Evolutionary conservation across 2,113 vertebrate species (phyloP).

Genomic region (Eulacestoma nigropectus): DNA sequence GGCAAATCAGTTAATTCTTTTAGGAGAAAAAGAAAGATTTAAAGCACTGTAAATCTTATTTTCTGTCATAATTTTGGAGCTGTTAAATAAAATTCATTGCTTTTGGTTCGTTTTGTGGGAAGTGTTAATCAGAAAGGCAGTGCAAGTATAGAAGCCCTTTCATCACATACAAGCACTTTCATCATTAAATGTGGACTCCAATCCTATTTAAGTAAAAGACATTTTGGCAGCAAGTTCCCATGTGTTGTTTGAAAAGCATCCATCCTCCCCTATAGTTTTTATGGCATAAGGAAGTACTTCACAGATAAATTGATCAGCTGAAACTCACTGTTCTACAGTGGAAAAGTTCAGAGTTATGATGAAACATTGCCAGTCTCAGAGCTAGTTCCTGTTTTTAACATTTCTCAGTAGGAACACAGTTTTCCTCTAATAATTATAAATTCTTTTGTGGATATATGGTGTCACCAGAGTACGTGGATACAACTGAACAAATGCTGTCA

Average conservation of each 20-base stretch:
- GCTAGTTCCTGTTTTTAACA: background rate
- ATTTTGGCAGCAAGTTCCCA: background rate
- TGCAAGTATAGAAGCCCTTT: background rate
- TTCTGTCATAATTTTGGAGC: background rate
- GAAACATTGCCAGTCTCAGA: background rate
- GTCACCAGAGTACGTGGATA: background rate
- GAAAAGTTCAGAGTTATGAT: background rate
- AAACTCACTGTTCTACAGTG: background rate
- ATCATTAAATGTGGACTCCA: background rate
- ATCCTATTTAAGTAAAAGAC: conserved; percentile 14
- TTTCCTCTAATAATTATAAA: background rate
- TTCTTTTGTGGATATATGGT: background rate
- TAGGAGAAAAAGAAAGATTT: background rate
- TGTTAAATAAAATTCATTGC: background rate
- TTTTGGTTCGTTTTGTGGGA: background rate
- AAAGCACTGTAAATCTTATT: background rate
- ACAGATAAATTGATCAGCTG: background rate
- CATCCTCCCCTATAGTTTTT: background rate
- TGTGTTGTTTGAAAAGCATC: background rate
- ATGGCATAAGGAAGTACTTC: background rate
- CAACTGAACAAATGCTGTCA: background rate
- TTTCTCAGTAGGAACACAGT: background rate
- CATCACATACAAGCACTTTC: background rate
- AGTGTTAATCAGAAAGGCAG: background rate
- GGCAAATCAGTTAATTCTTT: background rate